Conservation (phyloP, 2,113 vertebrate species). For the Castor canadensis region DNA sequence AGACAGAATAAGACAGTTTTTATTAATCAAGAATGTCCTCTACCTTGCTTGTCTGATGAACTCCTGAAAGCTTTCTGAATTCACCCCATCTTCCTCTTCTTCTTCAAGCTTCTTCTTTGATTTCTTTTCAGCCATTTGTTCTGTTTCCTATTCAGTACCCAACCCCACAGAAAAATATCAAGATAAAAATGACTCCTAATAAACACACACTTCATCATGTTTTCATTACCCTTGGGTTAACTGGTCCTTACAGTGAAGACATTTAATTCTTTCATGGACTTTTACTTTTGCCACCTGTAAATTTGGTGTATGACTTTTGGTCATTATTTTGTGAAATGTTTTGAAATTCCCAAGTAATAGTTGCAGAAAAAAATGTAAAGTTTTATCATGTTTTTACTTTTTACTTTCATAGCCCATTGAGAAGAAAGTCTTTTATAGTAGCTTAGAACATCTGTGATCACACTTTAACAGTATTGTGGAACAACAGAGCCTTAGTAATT, state of each 20-base stretch:
- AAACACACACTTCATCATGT: background rate
- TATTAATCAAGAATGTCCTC: constrained; percentile 47
- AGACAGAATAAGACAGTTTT: background rate
- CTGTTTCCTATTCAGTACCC: constrained; percentile 89
- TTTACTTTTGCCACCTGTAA: background rate
- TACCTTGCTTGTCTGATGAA: constrained; percentile 94
- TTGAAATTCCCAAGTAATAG: constrained; percentile 42
- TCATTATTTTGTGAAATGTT: constrained; percentile 39
- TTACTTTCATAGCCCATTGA: background rate
- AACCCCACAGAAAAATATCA: constrained; percentile 64
- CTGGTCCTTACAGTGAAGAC: background rate
- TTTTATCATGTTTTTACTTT: constrained; percentile 48
- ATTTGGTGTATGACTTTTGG: constrained; percentile 27
- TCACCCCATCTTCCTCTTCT: constrained; percentile 87
- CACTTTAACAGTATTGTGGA: background rate
- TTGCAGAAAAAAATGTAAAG: constrained; percentile 33
- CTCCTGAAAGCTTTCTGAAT: constrained; percentile 89
- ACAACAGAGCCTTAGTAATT: constrained; percentile 19
- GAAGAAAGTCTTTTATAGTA: background rate
- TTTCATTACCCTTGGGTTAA: background rate
- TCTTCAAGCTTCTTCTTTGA: constrained; percentile 84
- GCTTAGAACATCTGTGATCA: background rate
- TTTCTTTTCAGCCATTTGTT: constrained; percentile 88
- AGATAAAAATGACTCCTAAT: constrained; percentile 58
- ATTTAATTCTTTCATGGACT: background rate